Evolutionary conservation across 1,140 invertebrate species (phyloP), one percentile per base, ranked within the genome.

Genomic region (Trichomalopsis sarcophagae): DNA sequence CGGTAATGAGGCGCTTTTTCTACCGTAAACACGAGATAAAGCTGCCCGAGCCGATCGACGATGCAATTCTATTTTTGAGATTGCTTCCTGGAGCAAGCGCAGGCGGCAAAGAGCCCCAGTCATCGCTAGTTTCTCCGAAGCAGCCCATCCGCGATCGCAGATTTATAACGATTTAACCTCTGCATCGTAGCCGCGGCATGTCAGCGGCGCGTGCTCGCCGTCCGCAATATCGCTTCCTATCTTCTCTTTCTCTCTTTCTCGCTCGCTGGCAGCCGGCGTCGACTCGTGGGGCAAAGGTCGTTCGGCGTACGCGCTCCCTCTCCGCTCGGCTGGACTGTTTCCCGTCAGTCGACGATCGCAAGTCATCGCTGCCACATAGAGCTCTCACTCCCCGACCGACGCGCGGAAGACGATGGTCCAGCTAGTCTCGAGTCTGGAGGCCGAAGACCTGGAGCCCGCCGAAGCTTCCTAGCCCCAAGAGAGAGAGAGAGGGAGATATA

Each of bases 221-320:
- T 50, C 21, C 68, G 77, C 30, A n/a, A 69, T 23, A 66, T 68
- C 23, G 5, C 68, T 11, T 81, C n/a, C 74, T 75, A 75, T 44
- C 21, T 6, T 76, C 62, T 77, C 68, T 27, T 23, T 81, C 69
- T 13, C 9, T 74, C 74, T 77, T 36, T 23, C 55, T 76, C 55
- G 2, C 50, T 66, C 50, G n/a, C 27, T 74, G 66, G 30, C 30
- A 44, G 7, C 44, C 74, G 69, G 36, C 69, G 44, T 44, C 30
- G 69, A 4, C 36, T 50, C 83, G 47, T 14, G 40, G 50, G 40
- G 77, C 84, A 85, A 85, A 85, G 84, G 84, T 85, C 84, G 44
- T 44, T n/a, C 79, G n/a, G 23, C 62, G 27, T 23, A 36, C 33
- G 74, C 71, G 71, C 21, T 62, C 73, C 62, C 50, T 36, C n/a